phyloP scores from a whole-genome alignment of 2,888 invertebrate species.

The Sturmia bella region DNA sequence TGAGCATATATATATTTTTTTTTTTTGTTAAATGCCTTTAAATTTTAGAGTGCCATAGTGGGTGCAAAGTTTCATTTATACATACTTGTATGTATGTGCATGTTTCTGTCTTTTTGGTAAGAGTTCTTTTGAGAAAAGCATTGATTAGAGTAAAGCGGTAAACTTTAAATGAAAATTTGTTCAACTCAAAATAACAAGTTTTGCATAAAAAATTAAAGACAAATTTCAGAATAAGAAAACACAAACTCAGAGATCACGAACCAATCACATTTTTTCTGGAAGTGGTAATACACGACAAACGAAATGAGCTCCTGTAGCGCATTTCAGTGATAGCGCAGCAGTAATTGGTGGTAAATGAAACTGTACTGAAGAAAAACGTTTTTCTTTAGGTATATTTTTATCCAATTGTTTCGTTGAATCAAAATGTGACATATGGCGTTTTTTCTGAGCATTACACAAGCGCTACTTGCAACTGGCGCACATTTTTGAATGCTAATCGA shows the following conservation, averaged over 20 bases:
- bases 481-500: too few species aligned
- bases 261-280: not conserved
- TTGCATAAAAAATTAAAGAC: conserved; percentile 61
- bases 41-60: conserved; percentile 39
- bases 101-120: conserved; percentile 1
- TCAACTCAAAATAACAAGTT: conserved; percentile 55
- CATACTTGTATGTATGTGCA: conserved; percentile 1
- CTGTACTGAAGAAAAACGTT: too few species aligned
- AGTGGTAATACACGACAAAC: not conserved
- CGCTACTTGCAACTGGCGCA: too few species aligned
- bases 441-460: too few species aligned
- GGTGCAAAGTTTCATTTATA: conserved; percentile 41
- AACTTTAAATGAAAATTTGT: conserved; percentile 63
- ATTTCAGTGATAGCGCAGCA: not conserved
- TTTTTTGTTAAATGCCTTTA: conserved; percentile 54
- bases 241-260: not conserved
- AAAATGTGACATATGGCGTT: too few species aligned
- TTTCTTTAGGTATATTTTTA: too few species aligned
- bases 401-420: too few species aligned
- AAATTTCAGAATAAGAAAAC: not conserved
- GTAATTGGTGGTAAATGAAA: too few species aligned
- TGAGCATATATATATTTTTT: conserved; percentile 6
- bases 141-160: conserved; percentile 64
- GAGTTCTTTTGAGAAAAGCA: conserved; percentile 40
- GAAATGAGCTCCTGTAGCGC: not conserved